Evolutionary conservation across 1,140 invertebrate species (phyloP).

Genomic region (Brachionus rotundiformis): DNA sequence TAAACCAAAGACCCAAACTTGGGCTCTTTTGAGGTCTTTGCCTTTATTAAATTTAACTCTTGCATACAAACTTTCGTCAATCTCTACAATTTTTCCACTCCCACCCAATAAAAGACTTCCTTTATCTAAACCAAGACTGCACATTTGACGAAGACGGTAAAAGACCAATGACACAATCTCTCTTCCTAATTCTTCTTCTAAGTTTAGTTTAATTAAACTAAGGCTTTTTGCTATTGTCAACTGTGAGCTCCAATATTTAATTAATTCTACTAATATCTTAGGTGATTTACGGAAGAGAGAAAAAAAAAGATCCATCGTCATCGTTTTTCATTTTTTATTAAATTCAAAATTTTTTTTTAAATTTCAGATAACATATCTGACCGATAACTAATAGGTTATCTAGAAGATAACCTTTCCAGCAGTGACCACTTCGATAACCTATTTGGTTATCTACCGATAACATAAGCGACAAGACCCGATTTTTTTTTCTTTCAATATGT

Average conservation of each 20-base stretch:
- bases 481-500: too few relatives aligned
- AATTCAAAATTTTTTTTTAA: neutral
- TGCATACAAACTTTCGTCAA: too few relatives aligned
- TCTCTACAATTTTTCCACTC: too few relatives aligned
- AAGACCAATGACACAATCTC: neutral
- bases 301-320: too few relatives aligned
- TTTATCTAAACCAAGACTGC: too few relatives aligned
- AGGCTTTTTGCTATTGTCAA: neutral
- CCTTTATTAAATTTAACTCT: too few relatives aligned
- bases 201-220: neutral
- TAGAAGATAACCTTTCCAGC: neutral
- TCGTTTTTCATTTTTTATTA: neutral
- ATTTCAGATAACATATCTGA: neutral
- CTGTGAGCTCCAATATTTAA: neutral
- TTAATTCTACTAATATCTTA: neutral
- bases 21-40: neutral
- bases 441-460: neutral
- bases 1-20: neutral
- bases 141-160: neutral
- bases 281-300: neutral
- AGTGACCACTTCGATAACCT: neutral
- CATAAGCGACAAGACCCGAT: too few relatives aligned
- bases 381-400: neutral
- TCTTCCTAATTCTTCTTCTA: neutral
- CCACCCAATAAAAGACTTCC: too few relatives aligned